A percentile compares a stretch with the other conserved stretches of the same genome.
Conservation (phyloP, 2,888 invertebrate species). For the Drosophila multiciliata region DNA sequence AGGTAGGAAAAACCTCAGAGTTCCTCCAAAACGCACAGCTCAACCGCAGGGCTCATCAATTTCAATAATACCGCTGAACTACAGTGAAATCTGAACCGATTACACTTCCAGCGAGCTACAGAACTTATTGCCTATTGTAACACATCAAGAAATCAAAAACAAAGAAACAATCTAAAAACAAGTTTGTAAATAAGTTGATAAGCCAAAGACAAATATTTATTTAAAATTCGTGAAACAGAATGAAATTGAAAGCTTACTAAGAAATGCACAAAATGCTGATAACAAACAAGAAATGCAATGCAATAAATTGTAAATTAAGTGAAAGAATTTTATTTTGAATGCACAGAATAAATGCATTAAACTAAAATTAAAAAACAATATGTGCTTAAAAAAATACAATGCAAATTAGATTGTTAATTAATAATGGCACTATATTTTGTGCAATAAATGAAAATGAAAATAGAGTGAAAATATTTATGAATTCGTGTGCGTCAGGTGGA, state of each 20-base stretch:
- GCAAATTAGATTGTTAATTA: neutral
- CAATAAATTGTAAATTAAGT: neutral
- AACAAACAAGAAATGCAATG: neutral
- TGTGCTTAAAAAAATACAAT: neutral
- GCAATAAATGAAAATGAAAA: neutral
- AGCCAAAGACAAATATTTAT: neutral
- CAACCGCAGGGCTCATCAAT: slow-evolving; percentile 55
- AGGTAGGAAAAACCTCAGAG: slow-evolving; percentile 6
- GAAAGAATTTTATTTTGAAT: neutral
- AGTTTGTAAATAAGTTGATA: neutral
- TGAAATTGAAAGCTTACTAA: neutral
- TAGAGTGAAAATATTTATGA: neutral
- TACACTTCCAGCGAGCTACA: slow-evolving; percentile 25
- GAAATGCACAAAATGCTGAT: neutral
- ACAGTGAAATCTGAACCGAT: slow-evolving; percentile 43
- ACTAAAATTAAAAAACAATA: neutral
- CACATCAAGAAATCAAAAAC: neutral
- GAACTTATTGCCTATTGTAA: neutral
- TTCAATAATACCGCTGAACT: slow-evolving; percentile 56
- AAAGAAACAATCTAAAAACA: neutral
- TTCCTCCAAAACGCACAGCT: slow-evolving; percentile 9
- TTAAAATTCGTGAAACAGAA: neutral
- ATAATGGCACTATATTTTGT: neutral
- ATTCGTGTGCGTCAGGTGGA: neutral
- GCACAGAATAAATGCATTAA: neutral